phyloP scores from a whole-genome alignment of 1,140 invertebrate genomes.

The Amphibalanus amphitrite region DNA sequence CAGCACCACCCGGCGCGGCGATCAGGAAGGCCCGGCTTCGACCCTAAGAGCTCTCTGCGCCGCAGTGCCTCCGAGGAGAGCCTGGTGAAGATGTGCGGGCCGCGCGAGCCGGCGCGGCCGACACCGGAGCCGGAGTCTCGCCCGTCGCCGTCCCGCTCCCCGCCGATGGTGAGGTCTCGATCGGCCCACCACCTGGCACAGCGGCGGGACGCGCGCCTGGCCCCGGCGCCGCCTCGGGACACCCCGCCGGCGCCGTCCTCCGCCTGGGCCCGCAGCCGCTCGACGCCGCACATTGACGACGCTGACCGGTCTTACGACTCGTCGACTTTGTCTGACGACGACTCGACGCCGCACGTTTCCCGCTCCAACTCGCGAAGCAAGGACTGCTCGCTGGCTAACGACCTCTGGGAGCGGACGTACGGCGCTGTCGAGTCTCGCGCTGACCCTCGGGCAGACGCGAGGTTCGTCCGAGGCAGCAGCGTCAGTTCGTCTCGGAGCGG shows the following conservation, averaged over 20 bases:
- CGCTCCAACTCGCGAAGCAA: slow-evolving; percentile 32
- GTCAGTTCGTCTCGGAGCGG: slow-evolving; percentile 17
- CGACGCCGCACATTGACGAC: slow-evolving; percentile 25
- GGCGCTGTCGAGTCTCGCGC: not conserved
- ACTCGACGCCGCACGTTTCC: slow-evolving; percentile 34
- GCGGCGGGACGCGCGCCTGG: slow-evolving; percentile 3
- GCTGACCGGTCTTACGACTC: slow-evolving; percentile 29
- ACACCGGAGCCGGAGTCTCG: slow-evolving; percentile 15
- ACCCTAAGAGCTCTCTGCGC: slow-evolving; percentile 22
- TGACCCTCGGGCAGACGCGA: slow-evolving; percentile 3
- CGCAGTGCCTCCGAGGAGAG: slow-evolving; percentile 32
- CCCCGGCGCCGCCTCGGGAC: not conserved
- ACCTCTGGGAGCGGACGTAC: slow-evolving; percentile 12
- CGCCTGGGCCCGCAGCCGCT: slow-evolving; percentile 21
- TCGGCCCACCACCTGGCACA: slow-evolving; percentile 19
- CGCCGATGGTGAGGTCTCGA: not conserved
- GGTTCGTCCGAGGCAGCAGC: slow-evolving; percentile 18
- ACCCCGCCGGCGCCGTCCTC: not conserved
- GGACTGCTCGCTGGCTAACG: slow-evolving; percentile 19
- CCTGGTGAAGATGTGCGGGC: not conserved
- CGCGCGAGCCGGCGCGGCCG: too few relatives aligned
- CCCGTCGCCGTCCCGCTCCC: too few relatives aligned
- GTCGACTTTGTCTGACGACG: slow-evolving; percentile 33
- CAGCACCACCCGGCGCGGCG: slow-evolving; percentile 20
- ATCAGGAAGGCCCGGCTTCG: slow-evolving; percentile 10